Conservation (phyloP, 2,888 invertebrate genomes). For the Yponomeuta plumbellus region DNA sequence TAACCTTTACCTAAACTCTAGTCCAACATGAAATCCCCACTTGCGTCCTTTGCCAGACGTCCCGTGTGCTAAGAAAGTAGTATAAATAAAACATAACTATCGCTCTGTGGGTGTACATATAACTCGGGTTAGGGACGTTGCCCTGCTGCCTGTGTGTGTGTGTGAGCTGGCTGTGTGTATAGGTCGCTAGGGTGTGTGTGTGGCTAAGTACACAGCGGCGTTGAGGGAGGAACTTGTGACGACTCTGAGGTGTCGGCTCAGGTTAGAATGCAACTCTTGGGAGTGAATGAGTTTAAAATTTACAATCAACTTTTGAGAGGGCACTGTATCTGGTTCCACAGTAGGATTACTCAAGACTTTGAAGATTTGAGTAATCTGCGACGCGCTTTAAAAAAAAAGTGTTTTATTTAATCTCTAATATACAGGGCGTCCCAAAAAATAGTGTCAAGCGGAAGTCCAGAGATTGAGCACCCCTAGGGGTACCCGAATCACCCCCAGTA, state of each 20-base stretch:
- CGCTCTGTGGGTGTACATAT: conserved; percentile 36
- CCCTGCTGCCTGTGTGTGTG: conserved; percentile 31
- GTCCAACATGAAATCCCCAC: conserved; percentile 31
- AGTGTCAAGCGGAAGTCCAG: no score
- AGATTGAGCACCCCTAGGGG: no score
- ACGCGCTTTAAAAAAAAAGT: no score
- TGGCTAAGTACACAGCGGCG: conserved; percentile 55
- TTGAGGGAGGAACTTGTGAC: not conserved
- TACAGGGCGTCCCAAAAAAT: no score
- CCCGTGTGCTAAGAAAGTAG: conserved; percentile 57
- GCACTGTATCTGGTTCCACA: no score
- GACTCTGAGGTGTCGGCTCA: not conserved
- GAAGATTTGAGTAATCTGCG: no score
- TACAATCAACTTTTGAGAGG: no score
- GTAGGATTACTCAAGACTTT: no score
- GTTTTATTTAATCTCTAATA: no score
- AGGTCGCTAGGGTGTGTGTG: conserved; percentile 34
- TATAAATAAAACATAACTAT: conserved; percentile 74
- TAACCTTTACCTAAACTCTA: not conserved
- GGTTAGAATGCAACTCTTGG: not conserved
- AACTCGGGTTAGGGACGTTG: conserved; percentile 63
- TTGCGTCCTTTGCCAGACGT: conserved; percentile 38
- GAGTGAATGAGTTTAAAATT: no score
- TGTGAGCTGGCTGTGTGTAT: conserved; percentile 10
- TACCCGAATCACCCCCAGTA: no score